Conservation (phyloP, 2,797 vertebrate species). For the Rhinoraja longicauda region DNA sequence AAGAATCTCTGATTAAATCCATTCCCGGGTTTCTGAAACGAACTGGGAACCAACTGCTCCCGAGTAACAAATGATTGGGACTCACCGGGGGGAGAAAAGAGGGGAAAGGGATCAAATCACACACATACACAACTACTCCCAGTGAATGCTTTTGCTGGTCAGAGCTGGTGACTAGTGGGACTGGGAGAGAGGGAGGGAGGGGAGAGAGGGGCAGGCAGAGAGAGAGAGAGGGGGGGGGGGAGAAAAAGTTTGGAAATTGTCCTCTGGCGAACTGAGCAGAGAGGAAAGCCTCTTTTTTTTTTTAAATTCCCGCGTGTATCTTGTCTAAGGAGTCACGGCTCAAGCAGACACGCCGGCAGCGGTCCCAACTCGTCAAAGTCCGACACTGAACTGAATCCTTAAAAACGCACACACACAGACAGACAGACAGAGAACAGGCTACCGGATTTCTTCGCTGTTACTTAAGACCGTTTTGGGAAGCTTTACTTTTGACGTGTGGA, state of each 20-base stretch:
- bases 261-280: neutral
- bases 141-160: neutral
- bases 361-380: constrained; percentile 26
- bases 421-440: neutral
- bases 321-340: constrained; percentile 21
- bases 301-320: neutral
- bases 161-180: neutral
- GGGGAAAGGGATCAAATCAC: neutral
- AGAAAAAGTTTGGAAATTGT: neutral
- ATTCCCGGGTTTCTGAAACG: constrained; percentile 26
- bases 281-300: constrained; percentile 9
- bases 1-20: neutral
- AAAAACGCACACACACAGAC: neutral
- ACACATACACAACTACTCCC: neutral
- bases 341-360: constrained; percentile 20
- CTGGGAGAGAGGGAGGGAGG: neutral
- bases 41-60: neutral
- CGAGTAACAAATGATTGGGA: constrained; percentile 9
- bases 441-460: constrained; percentile 6
- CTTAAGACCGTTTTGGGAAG: constrained; percentile 18
- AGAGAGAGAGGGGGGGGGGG: neutral
- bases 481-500: constrained; percentile 10
- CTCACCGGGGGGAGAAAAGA: neutral
- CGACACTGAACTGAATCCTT: neutral
- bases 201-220: neutral